Conservation (phyloP, 35 echinoderm and acorn worm genomes). For the Lytechinus variegatus region DNA sequence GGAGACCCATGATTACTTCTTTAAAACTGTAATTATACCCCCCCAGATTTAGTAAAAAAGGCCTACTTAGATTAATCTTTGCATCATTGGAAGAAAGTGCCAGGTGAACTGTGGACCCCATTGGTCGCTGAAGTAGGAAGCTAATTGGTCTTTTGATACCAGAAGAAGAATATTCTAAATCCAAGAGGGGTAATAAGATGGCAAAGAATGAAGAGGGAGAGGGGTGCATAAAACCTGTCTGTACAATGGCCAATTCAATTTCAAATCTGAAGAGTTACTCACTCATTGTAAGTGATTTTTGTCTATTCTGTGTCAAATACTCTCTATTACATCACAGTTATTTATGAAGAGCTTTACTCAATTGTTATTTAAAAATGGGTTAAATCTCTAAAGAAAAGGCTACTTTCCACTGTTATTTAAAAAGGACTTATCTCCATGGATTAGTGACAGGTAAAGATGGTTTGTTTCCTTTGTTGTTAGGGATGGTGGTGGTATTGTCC, state of each 20-base stretch:
- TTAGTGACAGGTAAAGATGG: background rate
- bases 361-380: background rate
- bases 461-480: background rate
- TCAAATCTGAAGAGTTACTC: background rate
- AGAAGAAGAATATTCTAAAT: background rate
- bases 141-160: background rate
- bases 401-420: background rate
- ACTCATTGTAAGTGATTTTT: background rate
- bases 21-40: background rate
- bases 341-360: background rate
- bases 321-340: background rate
- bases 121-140: background rate
- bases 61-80: background rate
- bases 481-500: background rate
- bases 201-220: background rate
- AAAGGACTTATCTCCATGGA: conserved; percentile 11
- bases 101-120: background rate
- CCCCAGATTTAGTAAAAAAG: background rate
- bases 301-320: background rate
- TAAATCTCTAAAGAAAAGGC: background rate
- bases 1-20: background rate
- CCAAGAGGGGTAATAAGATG: background rate
- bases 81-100: background rate
- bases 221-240: background rate
- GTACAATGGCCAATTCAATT: background rate